Percentiles rank a stretch among this genome's conserved stretches.
These are phyloP conservation scores for Pangasius krempfi DNA, from an alignment of 2,797 vertebrate species.

Conservation along the genomic window DNA sequence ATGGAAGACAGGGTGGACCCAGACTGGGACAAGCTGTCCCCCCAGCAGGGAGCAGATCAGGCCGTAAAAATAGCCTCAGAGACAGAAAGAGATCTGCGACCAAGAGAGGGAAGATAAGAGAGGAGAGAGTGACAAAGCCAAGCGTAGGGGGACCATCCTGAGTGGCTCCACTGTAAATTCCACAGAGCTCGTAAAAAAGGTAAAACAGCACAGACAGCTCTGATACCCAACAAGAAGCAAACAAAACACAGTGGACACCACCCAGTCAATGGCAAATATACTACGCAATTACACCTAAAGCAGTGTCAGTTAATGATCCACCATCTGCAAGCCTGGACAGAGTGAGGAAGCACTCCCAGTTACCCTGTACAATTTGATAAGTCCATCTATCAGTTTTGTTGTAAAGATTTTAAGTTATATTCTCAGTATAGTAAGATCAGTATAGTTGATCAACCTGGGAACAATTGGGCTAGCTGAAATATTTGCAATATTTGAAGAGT, in stretches of 20 bases:
- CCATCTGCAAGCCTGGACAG: conserved; percentile 34
- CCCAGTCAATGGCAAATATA: conserved; percentile 36
- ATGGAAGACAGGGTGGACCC: conserved; percentile 58
- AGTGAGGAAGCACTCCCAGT: neutral
- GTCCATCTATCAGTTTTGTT: neutral
- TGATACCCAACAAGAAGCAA: conserved; percentile 48
- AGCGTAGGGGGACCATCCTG: conserved; percentile 48
- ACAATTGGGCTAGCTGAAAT: neutral
- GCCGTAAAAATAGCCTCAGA: conserved; percentile 51
- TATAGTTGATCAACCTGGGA: neutral
- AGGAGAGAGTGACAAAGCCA: conserved; percentile 51
- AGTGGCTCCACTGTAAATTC: conserved; percentile 68
- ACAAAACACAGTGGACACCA: conserved; percentile 48
- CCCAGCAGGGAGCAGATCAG: conserved; percentile 49
- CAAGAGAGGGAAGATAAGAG: conserved; percentile 48
- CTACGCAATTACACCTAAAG: conserved; percentile 36
- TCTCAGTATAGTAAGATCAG: neutral
- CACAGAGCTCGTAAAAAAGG: conserved; percentile 60
- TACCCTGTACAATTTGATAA: neutral
- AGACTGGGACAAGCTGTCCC: conserved; percentile 64
- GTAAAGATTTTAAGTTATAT: neutral
- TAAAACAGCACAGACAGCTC: conserved; percentile 42
- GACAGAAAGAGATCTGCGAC: conserved; percentile 48
- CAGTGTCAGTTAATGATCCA: conserved; percentile 50
- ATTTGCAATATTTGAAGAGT: neutral